Base-by-base conservation (phyloP, 2,797 vertebrate species). In the Eospalax fontanierii region DNA sequence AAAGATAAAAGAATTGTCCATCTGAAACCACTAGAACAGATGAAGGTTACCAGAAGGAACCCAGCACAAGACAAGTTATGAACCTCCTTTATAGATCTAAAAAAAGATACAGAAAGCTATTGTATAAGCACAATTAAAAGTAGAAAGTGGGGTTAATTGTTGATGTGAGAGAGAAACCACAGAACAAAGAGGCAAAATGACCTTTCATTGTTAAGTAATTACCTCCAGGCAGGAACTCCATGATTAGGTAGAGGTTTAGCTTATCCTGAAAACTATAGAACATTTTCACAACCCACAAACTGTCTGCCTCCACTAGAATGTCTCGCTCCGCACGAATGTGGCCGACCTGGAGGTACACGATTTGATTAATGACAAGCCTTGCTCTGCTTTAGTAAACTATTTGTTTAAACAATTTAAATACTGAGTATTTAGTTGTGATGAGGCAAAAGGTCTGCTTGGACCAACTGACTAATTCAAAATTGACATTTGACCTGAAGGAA, bases 211-310 rank as follows among this genome's bases (percentile, higher is more conserved):
- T 93, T 92, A 90, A 79, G 93, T 91, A 91, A 97, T 97, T 98
- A 99, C 99, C 99, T 99, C 99, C 99, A 85, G 99, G 99, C 92
- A 99, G 98, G 97, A 99, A 99, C 98, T 99, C 99, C 99, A 99
- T 99, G 98, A 99, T 99, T 97, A 99, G 99, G 98, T 99, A 99
- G 96, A 99, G 99, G 98, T 99, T 99, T 98, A 99, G 98, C 98
- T 99, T 99, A 98, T 99, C 99, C 98, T 99, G 99, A 98, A 99
- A 99, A 94, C 99, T 99, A 76, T 99, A 99, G 98, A 99, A 99
- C 99, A 99, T 99, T 98, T 99, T 99, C 95, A 99, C 99, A 90
- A 99, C 99, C 99, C 99, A 99, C 97, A 99, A 97, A 91, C 99
- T 99, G 98, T 99, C 99, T 30, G 99, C 99, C 97, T 99, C 99